Evolutionary conservation across 2,888 invertebrate genomes (phyloP), one percentile per base, ranked within the genome.

Genomic region (Harmothoe impar): DNA sequence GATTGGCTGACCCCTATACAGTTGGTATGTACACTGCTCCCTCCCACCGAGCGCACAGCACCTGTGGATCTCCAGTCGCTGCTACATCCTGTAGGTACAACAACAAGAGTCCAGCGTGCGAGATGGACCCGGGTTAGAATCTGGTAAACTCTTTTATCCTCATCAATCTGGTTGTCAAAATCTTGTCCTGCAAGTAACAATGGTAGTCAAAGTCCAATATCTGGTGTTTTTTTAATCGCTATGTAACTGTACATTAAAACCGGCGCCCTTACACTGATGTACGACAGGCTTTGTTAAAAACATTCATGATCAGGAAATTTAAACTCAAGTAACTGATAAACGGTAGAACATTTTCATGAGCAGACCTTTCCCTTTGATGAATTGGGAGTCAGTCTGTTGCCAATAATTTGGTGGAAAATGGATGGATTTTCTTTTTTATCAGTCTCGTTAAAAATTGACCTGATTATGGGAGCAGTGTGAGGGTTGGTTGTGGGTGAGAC

Each of bases 111-210:
- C 43, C 43, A 43, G 43, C 43, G 43, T 43, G 43, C 10, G 43
- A 10, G 43, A 43, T 10, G 43, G 43, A 43, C 10, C 43, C 43
- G 20, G 43, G 35, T 35, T 35, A 84, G 12, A 17, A 43, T 81
- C 81, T 81, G 81, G 81, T 81, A 81, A 81, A 33, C 35, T 35
- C n/a, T 81, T 81, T 81, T 35, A 35, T 81, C 43, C 33, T 81
- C 81, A 33, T 43, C 5, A 35, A 12, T 81, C 20, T 33, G 33
- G 31, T 43, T 81, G 33, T 77, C 7, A 31, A 31, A 25, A 10
- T 20, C 77, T 7, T 77, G 77, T n/a, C n/a, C 25, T 3, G 15
- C 35, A 35, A 35, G 10, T 33, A 72, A 81, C 35, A 15, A 33
- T 5, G 33, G 33, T 81, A 35, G 33, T 33, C 33, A 81, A 81